A percentile compares a stretch with the other conserved stretches of the same genome.
Evolutionary conservation across 2,888 invertebrate species (phyloP).

Genomic region (Lingula anatina): DNA sequence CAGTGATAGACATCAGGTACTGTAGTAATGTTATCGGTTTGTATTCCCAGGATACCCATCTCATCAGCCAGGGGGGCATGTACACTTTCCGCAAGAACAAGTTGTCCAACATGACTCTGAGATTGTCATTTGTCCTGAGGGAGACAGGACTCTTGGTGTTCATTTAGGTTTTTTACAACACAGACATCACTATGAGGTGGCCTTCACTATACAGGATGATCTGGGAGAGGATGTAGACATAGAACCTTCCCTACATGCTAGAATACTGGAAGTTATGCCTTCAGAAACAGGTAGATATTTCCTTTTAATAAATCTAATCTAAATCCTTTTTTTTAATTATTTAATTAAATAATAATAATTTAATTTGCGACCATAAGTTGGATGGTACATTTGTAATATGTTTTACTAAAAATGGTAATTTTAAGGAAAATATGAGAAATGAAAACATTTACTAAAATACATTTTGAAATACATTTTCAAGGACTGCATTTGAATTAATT

Average conservation of each 20-base stretch:
- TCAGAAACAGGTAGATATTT: conserved; percentile 33
- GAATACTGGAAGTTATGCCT: conserved; percentile 22
- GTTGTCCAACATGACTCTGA: conserved; percentile 32
- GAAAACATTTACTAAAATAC: no score
- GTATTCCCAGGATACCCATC: no score
- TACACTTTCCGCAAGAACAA: conserved; percentile 29
- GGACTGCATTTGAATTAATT: no score
- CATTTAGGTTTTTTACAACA: conserved; percentile 51
- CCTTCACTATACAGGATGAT: conserved; percentile 28
- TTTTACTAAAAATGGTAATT: background rate
- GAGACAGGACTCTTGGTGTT: conserved; percentile 28
- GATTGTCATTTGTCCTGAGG: conserved; percentile 31
- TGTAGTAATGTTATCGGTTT: no score
- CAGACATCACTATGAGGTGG: conserved; percentile 43
- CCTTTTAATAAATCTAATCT: background rate
- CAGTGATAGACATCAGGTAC: no score
- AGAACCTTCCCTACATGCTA: conserved; percentile 35
- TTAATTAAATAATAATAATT: background rate
- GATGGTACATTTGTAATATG: background rate
- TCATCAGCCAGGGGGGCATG: conserved; percentile 15
- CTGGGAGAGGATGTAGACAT: conserved; percentile 29
- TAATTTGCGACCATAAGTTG: no score
- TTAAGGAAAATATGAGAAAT: background rate
- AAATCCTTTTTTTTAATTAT: background rate
- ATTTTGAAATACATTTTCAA: no score